Evolutionary conservation across 2,797 vertebrate genomes (phyloP), one percentile per base, ranked within the genome.

Genomic region (Cyclura pinguis): DNA sequence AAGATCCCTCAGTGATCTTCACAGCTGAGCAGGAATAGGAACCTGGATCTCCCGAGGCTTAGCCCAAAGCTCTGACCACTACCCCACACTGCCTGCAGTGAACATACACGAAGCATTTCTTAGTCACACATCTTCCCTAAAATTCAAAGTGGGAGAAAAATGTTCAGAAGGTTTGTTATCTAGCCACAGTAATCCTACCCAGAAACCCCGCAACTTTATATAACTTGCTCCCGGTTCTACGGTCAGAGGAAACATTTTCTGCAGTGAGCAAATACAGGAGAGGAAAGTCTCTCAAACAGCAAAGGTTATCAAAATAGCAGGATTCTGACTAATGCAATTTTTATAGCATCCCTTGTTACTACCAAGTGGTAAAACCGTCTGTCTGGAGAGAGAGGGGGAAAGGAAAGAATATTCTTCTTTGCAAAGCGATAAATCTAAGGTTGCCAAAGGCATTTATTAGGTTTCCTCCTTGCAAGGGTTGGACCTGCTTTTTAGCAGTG

Each of bases 401-500:
- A 52, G 90, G 90, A 96, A 93, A 95, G 95, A 94, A 95, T 87
- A 93, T 95, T 93, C 95, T 95, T 94, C 93, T 93, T 93, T 88
- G 7, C 6, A 86, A 29, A 1, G 95, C 81, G 91, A 96, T 96
- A 95, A 97, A 97, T 96, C 96, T 97, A 95, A 93, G 94, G 92
- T 85, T 93, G 88, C 90, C 92, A 95, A 94, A 94, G 92, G 90
- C 95, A 97, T 97, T 86, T 97, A 96, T 96, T 96, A 94, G 95
- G 64, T 91, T 93, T 93, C 94, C 59, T 94, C 92, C 90, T 84
- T 83, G 93, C 92, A 92, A 77, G 35, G 77, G 32, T n/a, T 59
- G 52, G 10, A 59, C 57, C 57, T 32, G 29, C 32, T 32, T 47
- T 78, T 87, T 16, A 62, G 57, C 6, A 27, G 74, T 22, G 27